These are phyloP conservation scores for Solenopsis invicta DNA, from an alignment of 1,140 invertebrate genomes.

Conservation along the genomic window DNA sequence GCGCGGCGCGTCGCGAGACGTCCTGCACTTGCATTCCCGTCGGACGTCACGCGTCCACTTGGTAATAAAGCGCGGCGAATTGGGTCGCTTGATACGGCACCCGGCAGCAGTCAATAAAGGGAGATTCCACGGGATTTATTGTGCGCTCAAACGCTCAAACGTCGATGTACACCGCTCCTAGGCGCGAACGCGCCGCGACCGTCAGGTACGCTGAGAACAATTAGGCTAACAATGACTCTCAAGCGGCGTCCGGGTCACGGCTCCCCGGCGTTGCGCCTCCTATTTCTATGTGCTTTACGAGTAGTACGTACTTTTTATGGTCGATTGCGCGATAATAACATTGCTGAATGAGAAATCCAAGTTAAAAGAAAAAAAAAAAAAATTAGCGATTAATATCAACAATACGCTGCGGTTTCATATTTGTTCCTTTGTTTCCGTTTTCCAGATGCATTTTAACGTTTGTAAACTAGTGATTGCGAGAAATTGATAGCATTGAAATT, in stretches of 20 bases:
- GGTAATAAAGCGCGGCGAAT: constrained; percentile 67
- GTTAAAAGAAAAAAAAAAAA: constrained; percentile 2
- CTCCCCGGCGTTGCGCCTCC: constrained; percentile 12
- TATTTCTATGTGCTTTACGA: constrained; percentile 34
- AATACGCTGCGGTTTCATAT: not conserved
- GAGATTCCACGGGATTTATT: constrained; percentile 56
- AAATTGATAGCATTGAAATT: constrained; percentile 1
- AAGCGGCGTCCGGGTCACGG: constrained; percentile 40
- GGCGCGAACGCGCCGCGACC: constrained; percentile 50
- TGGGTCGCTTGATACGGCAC: constrained; percentile 58
- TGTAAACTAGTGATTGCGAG: not conserved
- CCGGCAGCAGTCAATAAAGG: constrained; percentile 38
- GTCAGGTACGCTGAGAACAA: constrained; percentile 41
- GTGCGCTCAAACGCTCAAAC: constrained; percentile 37
- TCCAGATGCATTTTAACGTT: constrained; percentile 5
- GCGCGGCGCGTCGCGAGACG: constrained; percentile 28
- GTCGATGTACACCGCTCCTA: constrained; percentile 41
- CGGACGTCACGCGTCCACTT: constrained; percentile 30
- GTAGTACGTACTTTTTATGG: constrained; percentile 36
- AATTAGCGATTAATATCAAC: constrained; percentile 20
- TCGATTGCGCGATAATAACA: constrained; percentile 6
- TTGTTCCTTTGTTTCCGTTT: not conserved
- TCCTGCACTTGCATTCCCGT: constrained; percentile 45
- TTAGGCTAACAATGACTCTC: constrained; percentile 59
- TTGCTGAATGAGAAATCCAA: not conserved